Conservation (phyloP, 2,113 vertebrate genomes). For the Fregata magnificens region DNA sequence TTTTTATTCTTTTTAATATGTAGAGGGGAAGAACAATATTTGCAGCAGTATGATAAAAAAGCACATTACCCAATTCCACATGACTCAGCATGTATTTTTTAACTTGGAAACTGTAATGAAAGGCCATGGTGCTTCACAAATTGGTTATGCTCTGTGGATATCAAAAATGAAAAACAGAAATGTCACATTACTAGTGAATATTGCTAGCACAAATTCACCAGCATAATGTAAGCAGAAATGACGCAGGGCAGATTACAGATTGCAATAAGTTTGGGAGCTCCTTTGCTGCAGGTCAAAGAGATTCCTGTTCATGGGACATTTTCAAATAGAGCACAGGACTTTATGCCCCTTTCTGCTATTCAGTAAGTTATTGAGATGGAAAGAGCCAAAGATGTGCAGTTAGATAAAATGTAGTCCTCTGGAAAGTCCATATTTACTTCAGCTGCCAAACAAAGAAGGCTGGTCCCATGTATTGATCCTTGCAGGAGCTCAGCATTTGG, state of each 20-base stretch:
- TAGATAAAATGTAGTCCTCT: background rate
- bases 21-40: background rate
- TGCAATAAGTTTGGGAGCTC: background rate
- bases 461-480: background rate
- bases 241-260: background rate
- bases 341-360: background rate
- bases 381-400: background rate
- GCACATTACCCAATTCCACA: background rate
- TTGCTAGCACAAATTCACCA: background rate
- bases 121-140: background rate
- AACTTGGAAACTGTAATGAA: background rate
- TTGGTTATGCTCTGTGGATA: background rate
- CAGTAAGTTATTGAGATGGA: background rate
- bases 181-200: background rate
- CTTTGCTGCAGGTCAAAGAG: background rate
- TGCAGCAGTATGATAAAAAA: background rate
- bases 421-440: background rate
- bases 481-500: background rate
- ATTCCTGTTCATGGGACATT: background rate
- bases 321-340: background rate
- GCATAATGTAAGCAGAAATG: background rate
- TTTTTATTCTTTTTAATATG: background rate
- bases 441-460: background rate
- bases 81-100: background rate
- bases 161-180: background rate